These are phyloP conservation scores for Steinernema scapterisci DNA, from an alignment of 2,888 invertebrate species.

Conservation along the genomic window DNA sequence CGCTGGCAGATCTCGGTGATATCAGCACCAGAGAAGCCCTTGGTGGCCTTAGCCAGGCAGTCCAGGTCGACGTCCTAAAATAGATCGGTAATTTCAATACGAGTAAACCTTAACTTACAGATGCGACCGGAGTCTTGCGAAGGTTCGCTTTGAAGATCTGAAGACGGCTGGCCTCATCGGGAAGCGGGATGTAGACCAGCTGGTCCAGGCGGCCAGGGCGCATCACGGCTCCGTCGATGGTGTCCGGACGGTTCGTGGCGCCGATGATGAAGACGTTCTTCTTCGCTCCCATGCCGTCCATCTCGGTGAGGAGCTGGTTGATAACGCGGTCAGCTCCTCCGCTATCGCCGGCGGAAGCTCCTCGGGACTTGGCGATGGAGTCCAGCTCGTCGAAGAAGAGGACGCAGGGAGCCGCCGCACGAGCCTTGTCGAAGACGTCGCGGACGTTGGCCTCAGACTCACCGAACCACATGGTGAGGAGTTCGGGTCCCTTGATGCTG, in stretches of 20 bases:
- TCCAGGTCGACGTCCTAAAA: conserved; percentile 11
- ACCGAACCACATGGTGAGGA: conserved; percentile 99
- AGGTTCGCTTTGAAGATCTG: conserved; percentile 32
- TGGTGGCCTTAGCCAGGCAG: neutral
- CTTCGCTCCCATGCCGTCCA: conserved; percentile 99
- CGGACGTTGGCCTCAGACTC: conserved; percentile 98
- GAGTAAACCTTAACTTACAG: too few relatives aligned
- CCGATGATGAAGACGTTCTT: conserved; percentile 77
- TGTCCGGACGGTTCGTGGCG: conserved; percentile 71
- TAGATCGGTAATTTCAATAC: too few relatives aligned
- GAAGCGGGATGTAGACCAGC: conserved; percentile 89
- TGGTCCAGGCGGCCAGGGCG: conserved; percentile 97
- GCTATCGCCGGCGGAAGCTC: conserved; percentile 73
- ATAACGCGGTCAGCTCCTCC: conserved; percentile 89
- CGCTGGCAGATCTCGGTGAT: conserved; percentile 30
- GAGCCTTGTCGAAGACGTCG: conserved; percentile 97
- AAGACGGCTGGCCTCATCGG: conserved; percentile 8
- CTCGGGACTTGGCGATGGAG: conserved; percentile 97
- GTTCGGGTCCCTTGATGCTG: conserved; percentile 86
- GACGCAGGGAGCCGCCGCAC: conserved; percentile 97
- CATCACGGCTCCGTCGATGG: conserved; percentile 96
- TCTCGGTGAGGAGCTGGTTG: conserved; percentile 98
- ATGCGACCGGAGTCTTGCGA: neutral
- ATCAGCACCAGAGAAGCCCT: conserved; percentile 21
- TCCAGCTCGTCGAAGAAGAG: conserved; percentile 99